Conservation (phyloP, 2,797 vertebrate species). For the Scomberomorus guttatus region DNA sequence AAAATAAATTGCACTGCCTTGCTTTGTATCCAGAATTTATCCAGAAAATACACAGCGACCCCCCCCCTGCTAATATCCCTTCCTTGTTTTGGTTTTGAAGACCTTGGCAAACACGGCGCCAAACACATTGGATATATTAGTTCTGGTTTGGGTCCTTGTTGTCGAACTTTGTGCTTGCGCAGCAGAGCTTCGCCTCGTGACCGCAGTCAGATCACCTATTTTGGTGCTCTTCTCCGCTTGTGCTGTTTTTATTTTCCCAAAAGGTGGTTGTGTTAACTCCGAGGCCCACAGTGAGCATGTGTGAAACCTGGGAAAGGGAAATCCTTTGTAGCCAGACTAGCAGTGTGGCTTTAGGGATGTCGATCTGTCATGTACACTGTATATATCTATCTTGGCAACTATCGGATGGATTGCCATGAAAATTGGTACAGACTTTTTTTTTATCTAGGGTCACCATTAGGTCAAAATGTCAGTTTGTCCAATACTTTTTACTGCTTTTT, state of each 20-base stretch:
- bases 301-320: neutral
- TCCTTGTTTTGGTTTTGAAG: constrained; percentile 45
- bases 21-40: constrained; percentile 14
- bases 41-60: constrained; percentile 31
- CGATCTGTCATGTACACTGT: no score
- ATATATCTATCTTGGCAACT: no score
- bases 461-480: no score
- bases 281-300: constrained; percentile 39
- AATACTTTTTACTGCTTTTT: no score
- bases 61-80: constrained; percentile 19
- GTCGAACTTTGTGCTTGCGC: constrained; percentile 23
- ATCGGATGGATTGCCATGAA: no score
- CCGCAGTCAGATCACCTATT: constrained; percentile 29
- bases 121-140: constrained; percentile 31
- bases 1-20: neutral
- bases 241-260: neutral
- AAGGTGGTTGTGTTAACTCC: constrained; percentile 29
- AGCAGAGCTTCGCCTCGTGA: constrained; percentile 23
- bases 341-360: no score
- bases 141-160: neutral
- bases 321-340: neutral
- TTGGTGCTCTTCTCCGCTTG: constrained; percentile 7
- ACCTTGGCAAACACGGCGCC: constrained; percentile 31
- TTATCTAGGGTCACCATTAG: no score
- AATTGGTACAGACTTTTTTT: no score